phyloP scores from a whole-genome alignment of 2,113 vertebrate genomes.

The Ahaetulla prasina region DNA sequence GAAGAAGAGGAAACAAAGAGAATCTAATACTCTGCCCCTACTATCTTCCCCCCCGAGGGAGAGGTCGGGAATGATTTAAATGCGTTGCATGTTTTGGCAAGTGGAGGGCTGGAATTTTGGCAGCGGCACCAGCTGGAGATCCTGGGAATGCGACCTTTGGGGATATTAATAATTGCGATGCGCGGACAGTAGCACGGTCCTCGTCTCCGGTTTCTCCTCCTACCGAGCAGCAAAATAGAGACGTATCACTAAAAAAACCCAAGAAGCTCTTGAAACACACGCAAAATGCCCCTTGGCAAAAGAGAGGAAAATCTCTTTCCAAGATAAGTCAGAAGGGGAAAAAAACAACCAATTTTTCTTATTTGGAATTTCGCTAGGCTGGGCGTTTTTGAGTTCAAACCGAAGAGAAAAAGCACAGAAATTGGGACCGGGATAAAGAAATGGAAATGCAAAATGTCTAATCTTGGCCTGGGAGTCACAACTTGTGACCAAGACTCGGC shows the following conservation, averaged over 20 bases:
- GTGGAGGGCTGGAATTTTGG: not conserved
- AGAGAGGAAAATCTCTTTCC: not conserved
- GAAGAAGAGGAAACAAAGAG: not conserved
- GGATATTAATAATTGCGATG: slow-evolving; percentile 1
- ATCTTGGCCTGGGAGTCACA: not conserved
- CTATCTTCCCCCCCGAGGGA: not conserved
- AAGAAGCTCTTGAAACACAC: not conserved
- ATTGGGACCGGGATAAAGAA: not conserved
- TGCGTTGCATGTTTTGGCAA: not conserved
- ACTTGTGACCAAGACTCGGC: not conserved
- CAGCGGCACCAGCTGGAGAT: not conserved
- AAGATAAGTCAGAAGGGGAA: not conserved
- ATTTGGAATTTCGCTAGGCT: not conserved
- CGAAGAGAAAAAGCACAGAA: not conserved
- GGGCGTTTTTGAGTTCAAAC: not conserved
- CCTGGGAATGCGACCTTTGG: not conserved
- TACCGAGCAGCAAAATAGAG: not conserved
- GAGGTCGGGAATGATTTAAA: not conserved
- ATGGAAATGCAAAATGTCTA: not conserved
- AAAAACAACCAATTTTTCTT: not conserved
- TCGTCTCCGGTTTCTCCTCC: not conserved
- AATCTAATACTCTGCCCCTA: not conserved
- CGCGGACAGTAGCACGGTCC: not conserved
- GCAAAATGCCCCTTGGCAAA: not conserved
- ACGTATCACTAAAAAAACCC: not conserved